Evolutionary conservation across 2,888 invertebrate genomes (phyloP).

Genomic region (Muscina levida): DNA sequence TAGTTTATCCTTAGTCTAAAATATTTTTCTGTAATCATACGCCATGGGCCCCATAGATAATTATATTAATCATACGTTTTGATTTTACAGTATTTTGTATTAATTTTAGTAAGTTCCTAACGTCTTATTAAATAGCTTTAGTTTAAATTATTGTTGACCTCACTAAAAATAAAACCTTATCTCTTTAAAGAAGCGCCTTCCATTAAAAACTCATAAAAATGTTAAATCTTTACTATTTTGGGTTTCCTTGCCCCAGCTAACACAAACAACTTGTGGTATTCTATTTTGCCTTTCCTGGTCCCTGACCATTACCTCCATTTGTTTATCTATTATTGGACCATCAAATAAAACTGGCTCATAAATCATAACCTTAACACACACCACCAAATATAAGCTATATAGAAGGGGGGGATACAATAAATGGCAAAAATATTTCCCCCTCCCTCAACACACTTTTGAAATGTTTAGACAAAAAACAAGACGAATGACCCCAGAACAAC

Average conservation of each 20-base stretch:
- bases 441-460: neutral
- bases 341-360: slow-evolving; percentile 53
- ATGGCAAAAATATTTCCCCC: neutral
- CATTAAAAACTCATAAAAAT: neutral
- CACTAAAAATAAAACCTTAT: no score
- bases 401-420: neutral
- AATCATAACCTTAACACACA: slow-evolving; percentile 45
- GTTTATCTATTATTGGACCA: slow-evolving; percentile 44
- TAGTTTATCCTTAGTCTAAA: no score
- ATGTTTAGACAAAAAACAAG: slow-evolving; percentile 13
- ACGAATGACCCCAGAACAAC: slow-evolving; percentile 13
- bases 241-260: neutral
- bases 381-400: neutral
- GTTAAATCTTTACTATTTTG: neutral
- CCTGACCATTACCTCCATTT: slow-evolving; percentile 38
- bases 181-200: no score
- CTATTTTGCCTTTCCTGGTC: no score
- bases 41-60: no score
- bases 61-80: no score
- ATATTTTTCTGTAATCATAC: no score
- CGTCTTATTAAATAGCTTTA: no score
- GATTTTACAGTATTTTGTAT: no score
- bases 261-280: no score
- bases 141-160: no score
- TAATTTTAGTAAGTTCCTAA: no score